Conservation (phyloP, 2,113 vertebrate genomes). For the Mastomys natalensis region DNA sequence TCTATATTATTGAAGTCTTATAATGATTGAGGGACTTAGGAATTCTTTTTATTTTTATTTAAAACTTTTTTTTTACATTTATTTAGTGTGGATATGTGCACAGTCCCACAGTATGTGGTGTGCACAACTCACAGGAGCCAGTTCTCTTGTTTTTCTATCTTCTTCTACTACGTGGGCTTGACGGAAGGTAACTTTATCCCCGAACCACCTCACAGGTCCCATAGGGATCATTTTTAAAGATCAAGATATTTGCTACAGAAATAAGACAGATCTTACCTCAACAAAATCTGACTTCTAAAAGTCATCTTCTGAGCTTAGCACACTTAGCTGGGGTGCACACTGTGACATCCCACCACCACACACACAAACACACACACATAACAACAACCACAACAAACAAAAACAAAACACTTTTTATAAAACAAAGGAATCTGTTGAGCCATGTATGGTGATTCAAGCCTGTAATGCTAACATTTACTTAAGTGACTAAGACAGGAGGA, state of each 20-base stretch:
- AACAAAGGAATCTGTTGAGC: background rate
- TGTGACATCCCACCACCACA: too few relatives aligned
- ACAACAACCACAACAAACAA: background rate
- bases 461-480: background rate
- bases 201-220: background rate
- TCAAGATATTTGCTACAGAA: background rate
- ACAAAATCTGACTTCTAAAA: background rate
- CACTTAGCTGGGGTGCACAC: too few relatives aligned
- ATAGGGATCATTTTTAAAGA: background rate
- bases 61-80: background rate
- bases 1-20: constrained; percentile 1
- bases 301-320: background rate
- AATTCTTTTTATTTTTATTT: background rate
- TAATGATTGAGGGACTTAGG: background rate
- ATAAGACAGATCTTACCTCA: background rate
- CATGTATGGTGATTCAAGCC: background rate
- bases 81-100: background rate
- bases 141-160: background rate
- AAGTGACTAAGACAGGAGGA: background rate
- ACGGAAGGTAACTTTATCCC: background rate
- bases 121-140: background rate
- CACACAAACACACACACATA: background rate
- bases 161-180: background rate
- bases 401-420: background rate
- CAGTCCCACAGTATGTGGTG: background rate